Base-by-base conservation (phyloP, 1,140 invertebrate genomes). In the Panagrolaimus sp. region DNA sequence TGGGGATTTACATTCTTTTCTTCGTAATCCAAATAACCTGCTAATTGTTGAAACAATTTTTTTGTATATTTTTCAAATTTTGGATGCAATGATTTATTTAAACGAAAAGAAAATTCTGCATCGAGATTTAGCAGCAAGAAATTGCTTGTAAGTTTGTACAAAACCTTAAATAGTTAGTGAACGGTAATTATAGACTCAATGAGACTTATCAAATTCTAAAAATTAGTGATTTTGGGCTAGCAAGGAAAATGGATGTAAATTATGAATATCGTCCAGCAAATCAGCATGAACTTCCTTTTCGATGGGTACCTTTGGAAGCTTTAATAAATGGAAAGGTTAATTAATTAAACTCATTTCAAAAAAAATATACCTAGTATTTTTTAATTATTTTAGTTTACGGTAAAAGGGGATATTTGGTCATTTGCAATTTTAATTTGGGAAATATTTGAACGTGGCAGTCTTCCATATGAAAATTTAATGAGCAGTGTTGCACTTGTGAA, bases 261-360 rank as follows among this genome's bases (percentile, higher is more conserved):
- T 92, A 97, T 79, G 97, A 98, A 82, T 98, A 98, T 84, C 96
- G 96, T 85, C 93, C 90, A 65, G 94, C 91, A n/a, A 7, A 2
- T 38, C 92, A 95, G 83, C 31, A 90, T 86, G 88, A 88, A 86
- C 31, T 69, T n/a, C 66, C 61, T 4, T 91, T 98, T 1, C 96
- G 96, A 85, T 98, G 96, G 96, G 98, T 98, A 94, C 93, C 95
- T 0, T 92, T 94, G 0, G 96, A 98, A 84, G 92, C 93, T 0
- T 38, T 38, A 38, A 38, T 4, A 38, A 38, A 38, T 38, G 31
- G 7, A 38, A 38, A 38, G 7, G 31, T 38, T 38, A 38, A 7
- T 38, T 38, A 4, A 7, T 38, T 38, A 38, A 38, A 4, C 31
- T 38, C n/a, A n/a, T n/a, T n/a, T 38, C 7, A 38, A 38, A 38